Evolutionary conservation across 2,888 invertebrate species (phyloP), one percentile per base, ranked within the genome.

Genomic region (Folsomia manolachei): DNA sequence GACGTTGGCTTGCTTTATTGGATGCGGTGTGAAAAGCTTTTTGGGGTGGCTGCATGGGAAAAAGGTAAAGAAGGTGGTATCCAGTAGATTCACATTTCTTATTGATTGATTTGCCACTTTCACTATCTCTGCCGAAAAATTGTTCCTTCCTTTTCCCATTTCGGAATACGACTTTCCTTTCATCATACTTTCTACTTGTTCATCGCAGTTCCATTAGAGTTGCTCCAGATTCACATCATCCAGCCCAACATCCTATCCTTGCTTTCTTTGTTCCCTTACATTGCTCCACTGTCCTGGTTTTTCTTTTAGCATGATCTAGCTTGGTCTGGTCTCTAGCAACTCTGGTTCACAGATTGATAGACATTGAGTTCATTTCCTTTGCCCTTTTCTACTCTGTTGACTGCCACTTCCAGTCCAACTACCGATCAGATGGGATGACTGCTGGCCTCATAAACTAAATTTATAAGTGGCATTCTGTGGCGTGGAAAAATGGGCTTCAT

Each of bases 71-170:
- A n/a, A 56, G 51, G 51, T 51, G 56, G 56, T 56, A 19, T 7
- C 7, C 7, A 14, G 11, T 56, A 21, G 19, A 56, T 56, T 56
- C 18, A 56, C 66, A 71, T 71, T 71, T 66, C 24, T 62, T 66
- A 71, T 71, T 71, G 71, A 71, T 71, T 71, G 71, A 71, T 71
- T 61, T 66, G 19, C 61, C 62, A 61, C 71, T 62, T 51, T 25
- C 71, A 39, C 27, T 70, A 52, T 66, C 60, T 71, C 61, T 62
- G 52, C 27, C 27, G 60, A 71, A 71, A 71, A 71, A 62, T 71
- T 66, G 66, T 71, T 71, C 66, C 62, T 66, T 71, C 62, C 52
- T 66, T 62, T 62, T 62, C 52, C 25, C 66, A 19, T 70, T 64
- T 70, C 60, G 63, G 63, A 68, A 66, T 66, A 66, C 61, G 52